These are phyloP conservation scores for Sarcophaga peregrina DNA, from an alignment of 1,140 invertebrate genomes.

Conservation along the genomic window DNA sequence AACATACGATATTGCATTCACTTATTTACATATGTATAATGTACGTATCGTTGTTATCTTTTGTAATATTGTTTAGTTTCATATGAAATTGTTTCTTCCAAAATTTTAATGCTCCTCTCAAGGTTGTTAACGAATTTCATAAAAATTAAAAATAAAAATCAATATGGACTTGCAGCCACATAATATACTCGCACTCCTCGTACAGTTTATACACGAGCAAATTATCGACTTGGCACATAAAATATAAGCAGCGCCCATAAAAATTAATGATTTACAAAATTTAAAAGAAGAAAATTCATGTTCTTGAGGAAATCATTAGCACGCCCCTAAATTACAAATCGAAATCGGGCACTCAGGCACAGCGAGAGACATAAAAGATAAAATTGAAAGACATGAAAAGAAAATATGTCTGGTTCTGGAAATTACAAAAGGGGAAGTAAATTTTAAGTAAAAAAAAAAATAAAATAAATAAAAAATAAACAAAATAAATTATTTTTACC, in stretches of 20 bases:
- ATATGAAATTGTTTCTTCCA: neutral
- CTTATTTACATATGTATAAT: too few relatives aligned
- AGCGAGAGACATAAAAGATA: too few relatives aligned
- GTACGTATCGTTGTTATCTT: too few relatives aligned
- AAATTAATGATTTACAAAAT: neutral
- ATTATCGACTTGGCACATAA: conserved; percentile 3
- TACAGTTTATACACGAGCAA: neutral
- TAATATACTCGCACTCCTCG: neutral
- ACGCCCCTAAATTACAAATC: too few relatives aligned
- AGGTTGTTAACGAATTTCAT: neutral
- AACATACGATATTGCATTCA: too few relatives aligned
- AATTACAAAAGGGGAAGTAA: neutral
- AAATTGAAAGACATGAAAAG: too few relatives aligned
- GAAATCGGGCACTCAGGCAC: too few relatives aligned
- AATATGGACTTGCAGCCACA: neutral
- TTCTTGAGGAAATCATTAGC: too few relatives aligned
- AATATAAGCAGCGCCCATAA: neutral
- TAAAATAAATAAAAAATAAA: neutral
- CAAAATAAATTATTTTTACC: neutral
- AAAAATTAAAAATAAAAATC: neutral
- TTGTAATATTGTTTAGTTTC: too few relatives aligned
- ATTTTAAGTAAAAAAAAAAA: neutral
- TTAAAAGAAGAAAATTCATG: too few relatives aligned
- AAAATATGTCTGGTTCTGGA: too few relatives aligned
- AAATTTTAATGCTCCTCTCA: neutral